Evolutionary conservation across 2,113 vertebrate genomes (phyloP).

Genomic region (Pitta sordida): DNA sequence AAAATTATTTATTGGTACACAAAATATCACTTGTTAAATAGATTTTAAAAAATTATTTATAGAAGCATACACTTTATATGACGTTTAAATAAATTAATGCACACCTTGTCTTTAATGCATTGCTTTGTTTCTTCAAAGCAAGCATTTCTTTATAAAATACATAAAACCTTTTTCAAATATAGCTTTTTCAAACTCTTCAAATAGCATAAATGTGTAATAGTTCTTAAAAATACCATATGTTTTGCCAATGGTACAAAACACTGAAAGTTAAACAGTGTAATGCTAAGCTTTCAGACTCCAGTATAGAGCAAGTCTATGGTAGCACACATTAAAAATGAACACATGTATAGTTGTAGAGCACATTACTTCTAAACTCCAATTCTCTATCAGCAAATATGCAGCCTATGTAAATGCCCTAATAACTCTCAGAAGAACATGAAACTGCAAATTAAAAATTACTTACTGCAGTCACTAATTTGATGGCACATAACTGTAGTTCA

Average conservation of each 20-base stretch:
- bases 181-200: background rate
- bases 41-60: background rate
- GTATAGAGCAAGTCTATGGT: background rate
- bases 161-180: background rate
- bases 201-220: background rate
- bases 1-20: background rate
- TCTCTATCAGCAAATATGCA: background rate
- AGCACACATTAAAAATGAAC: background rate
- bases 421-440: background rate
- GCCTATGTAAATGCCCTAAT: background rate
- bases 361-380: background rate
- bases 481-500: conserved; percentile 95
- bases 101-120: background rate
- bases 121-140: background rate
- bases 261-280: background rate
- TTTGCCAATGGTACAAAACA: background rate
- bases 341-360: background rate
- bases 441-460: conserved; percentile 54
- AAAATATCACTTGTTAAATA: background rate
- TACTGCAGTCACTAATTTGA: conserved; percentile 98
- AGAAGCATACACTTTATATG: background rate
- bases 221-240: background rate
- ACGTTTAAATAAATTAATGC: background rate
- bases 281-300: background rate
- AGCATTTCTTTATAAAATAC: background rate